Percentiles rank a stretch among this genome's conserved stretches.
phyloP scores from a whole-genome alignment of 1,140 invertebrate species.

The Oreohelix idahoensis region DNA sequence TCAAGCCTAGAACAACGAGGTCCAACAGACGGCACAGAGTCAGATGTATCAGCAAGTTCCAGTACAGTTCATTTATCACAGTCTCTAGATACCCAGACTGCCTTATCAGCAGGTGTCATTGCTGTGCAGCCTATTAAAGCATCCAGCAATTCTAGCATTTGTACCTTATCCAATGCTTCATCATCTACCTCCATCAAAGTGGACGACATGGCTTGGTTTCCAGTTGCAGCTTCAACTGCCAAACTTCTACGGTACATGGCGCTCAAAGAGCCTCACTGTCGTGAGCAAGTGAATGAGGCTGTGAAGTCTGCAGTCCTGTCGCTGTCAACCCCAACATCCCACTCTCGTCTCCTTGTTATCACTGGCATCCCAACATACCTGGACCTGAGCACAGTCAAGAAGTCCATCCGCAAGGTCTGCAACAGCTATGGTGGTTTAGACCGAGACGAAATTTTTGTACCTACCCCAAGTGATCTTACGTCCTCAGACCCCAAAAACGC shows the following conservation, averaged over 20 bases:
- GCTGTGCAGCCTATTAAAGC: not conserved
- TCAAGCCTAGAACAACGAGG: slow-evolving; percentile 43
- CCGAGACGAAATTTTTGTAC: slow-evolving; percentile 64
- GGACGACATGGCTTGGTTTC: slow-evolving; percentile 71
- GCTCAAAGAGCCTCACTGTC: slow-evolving; percentile 62
- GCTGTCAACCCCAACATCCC: slow-evolving; percentile 57
- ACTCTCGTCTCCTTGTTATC: slow-evolving; percentile 66
- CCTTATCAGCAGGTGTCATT: not conserved
- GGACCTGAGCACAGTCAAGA: slow-evolving; percentile 50
- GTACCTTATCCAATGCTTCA: not conserved
- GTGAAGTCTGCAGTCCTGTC: slow-evolving; percentile 62
- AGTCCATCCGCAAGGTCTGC: slow-evolving; percentile 59
- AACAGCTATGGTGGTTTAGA: slow-evolving; percentile 65
- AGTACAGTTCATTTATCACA: slow-evolving; percentile 28
- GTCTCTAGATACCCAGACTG: not conserved
- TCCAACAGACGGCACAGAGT: slow-evolving; percentile 43
- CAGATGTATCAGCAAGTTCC: slow-evolving; percentile 23
- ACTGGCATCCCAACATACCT: slow-evolving; percentile 66
- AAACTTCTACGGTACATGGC: slow-evolving; percentile 66
- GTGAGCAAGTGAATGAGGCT: slow-evolving; percentile 57
- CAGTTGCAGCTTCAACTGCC: slow-evolving; percentile 63
- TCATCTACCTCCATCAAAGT: slow-evolving; percentile 52
- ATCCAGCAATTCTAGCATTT: slow-evolving; percentile 32
- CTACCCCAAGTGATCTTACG: slow-evolving; percentile 30
- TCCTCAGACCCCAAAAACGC: not conserved